Evolutionary conservation across 1,140 invertebrate genomes (phyloP), one percentile per base, ranked within the genome.

Genomic region (Hylaeus anthracinus): DNA sequence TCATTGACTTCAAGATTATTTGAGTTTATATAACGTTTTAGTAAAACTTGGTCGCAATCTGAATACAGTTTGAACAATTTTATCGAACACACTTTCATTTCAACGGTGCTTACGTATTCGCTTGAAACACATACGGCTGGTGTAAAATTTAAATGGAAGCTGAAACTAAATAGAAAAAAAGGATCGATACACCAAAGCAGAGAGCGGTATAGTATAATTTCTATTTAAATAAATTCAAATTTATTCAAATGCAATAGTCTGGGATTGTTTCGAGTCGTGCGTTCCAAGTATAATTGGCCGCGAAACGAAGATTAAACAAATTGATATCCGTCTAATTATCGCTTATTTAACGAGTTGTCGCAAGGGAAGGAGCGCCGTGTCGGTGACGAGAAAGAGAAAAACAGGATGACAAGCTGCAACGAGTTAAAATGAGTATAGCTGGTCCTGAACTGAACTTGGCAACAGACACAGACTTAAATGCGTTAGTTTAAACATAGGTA

Each of bases 401-500:
- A 3, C 12, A 5, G n/a, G 10, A 45, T 71, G 79, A 74, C 41
- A 39, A 43, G 63, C 14, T 15, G 45, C 12, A 43, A 9, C 64
- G 39, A 15, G 65, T 70, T 75, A 45, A 71, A 77, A 77, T 26
- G 51, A 51, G n/a, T 64, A 65, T 65, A 60, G 39, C 60, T 37
- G 39, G 26, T 64, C 51, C 26, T 26, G 48, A 37, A 73, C 60
- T 55, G 69, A 72, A 67, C 64, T n/a, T 41, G 14, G 71, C 69
- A 84, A 80, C 72, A 53, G 72, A 60, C 41, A 14, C 63, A 64
- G 66, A 77, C 86, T 88, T 88, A 85, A 89, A 84, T 81, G 77
- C 79, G 82, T 83, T 85, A 83, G 85, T 87, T 89, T 89, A 88
- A 90, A 79, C 85, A 67, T 10, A 41, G 70, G 61, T 88, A 84